Conservation (phyloP, 2,113 vertebrate genomes). For the Sakesphorus luctuosus region DNA sequence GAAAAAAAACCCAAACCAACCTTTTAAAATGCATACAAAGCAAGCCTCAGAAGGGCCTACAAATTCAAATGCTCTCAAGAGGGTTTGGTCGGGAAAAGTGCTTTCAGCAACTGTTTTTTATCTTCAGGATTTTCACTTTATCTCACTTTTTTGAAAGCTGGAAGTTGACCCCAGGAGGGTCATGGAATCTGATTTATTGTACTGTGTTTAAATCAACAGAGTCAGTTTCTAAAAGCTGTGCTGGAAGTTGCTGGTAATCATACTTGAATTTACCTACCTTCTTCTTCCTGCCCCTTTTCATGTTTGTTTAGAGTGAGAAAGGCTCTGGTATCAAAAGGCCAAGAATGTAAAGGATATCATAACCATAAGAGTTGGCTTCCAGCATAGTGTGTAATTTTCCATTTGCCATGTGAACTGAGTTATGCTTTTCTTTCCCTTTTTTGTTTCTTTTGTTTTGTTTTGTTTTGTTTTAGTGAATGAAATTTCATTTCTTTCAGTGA, state of each 20-base stretch:
- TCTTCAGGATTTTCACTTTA: slow-evolving; percentile 19
- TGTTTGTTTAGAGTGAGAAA: background rate
- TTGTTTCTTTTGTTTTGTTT: accelerated
- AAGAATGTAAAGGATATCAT: background rate
- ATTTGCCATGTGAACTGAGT: background rate
- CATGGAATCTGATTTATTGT: slow-evolving; percentile 26
- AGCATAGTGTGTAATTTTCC: background rate
- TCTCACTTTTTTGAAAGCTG: slow-evolving; percentile 35
- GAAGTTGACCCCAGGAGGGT: background rate
- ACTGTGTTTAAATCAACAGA: slow-evolving; percentile 33
- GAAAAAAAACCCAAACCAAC: background rate
- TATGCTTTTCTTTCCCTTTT: background rate
- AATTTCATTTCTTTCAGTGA: background rate
- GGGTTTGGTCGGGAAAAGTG: background rate
- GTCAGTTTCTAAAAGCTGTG: slow-evolving; percentile 3
- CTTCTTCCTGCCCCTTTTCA: background rate
- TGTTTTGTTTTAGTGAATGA: accelerated
- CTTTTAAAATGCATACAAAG: slow-evolving; percentile 27
- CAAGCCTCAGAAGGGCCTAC: background rate
- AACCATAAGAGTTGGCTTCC: background rate
- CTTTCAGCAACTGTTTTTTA: slow-evolving; percentile 47
- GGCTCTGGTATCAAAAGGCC: background rate
- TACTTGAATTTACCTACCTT: background rate
- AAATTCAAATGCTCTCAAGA: slow-evolving; percentile 31
- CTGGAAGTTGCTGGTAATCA: background rate